Percentiles rank a stretch among this genome's conserved stretches.
Conservation (phyloP, 2,888 invertebrate species). For the Linyphia triangularis region DNA sequence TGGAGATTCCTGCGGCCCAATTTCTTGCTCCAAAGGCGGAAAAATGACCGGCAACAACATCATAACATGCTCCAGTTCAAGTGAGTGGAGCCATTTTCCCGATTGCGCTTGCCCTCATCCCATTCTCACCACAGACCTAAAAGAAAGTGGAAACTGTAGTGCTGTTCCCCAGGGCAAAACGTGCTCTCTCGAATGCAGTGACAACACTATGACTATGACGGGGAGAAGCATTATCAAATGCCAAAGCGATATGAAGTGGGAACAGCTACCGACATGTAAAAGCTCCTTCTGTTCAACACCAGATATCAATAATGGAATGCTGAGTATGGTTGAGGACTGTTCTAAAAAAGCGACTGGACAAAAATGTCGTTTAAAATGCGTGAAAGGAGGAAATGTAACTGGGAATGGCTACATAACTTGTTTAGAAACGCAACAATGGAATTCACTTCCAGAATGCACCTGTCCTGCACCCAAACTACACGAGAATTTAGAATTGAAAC, state of each 20-base stretch:
- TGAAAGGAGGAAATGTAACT: conserved; percentile 4
- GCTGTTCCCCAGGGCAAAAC: neutral
- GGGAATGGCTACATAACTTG: neutral
- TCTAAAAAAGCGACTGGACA: neutral
- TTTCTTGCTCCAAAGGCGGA: conserved; percentile 35
- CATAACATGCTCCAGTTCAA: conserved; percentile 21
- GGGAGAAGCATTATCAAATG: neutral
- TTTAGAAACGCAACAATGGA: neutral
- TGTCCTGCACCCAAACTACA: neutral
- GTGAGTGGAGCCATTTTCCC: neutral
- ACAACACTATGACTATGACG: neutral
- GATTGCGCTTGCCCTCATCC: conserved; percentile 18
- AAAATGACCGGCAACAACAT: neutral
- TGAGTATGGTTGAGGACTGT: conserved; percentile 27
- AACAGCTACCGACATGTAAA: neutral
- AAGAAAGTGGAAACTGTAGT: neutral
- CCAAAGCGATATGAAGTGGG: conserved; percentile 18
- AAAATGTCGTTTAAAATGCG: conserved; percentile 13
- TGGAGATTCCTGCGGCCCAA: neutral
- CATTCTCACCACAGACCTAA: neutral
- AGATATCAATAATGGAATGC: neutral
- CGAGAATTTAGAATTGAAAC: neutral
- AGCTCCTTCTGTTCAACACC: conserved; percentile 9
- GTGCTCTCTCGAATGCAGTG: conserved; percentile 16
- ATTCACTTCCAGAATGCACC: conserved; percentile 1